phyloP scores from a whole-genome alignment of 1,140 invertebrate species.

The Fopius arisanus region DNA sequence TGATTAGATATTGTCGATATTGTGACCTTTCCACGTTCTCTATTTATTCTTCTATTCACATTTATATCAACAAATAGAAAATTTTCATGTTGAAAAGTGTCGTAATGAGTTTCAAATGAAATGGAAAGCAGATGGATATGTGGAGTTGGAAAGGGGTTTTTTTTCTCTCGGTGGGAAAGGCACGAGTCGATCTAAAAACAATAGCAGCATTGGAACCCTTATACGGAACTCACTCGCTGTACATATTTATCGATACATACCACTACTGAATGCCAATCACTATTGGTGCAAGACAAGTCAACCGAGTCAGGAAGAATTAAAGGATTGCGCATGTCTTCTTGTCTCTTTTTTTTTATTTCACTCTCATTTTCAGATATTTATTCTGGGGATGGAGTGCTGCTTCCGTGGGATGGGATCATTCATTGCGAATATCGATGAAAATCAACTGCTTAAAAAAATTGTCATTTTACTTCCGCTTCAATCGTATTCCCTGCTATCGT shows the following conservation, averaged over 20 bases:
- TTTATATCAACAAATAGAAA: no score
- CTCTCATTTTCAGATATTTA: slow-evolving; percentile 12
- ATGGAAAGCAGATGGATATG: slow-evolving; percentile 26
- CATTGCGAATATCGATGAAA: neutral
- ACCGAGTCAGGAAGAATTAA: neutral
- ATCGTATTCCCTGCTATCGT: slow-evolving; percentile 26
- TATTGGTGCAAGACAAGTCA: slow-evolving; percentile 11
- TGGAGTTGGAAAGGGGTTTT: slow-evolving; percentile 32
- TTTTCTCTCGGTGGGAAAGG: slow-evolving; percentile 36
- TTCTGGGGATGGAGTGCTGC: neutral
- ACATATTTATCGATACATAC: slow-evolving; percentile 35
- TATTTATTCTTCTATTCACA: no score
- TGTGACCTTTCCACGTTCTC: no score
- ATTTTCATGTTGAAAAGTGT: no score
- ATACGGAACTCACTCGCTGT: slow-evolving; percentile 33
- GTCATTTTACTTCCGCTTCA: slow-evolving; percentile 11
- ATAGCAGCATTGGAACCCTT: slow-evolving; percentile 33
- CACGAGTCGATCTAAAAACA: slow-evolving; percentile 38
- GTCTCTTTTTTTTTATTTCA: neutral
- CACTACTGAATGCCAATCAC: slow-evolving; percentile 32
- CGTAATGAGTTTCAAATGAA: slow-evolving; percentile 9
- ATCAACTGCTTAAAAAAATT: neutral
- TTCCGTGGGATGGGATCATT: neutral
- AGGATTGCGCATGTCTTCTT: neutral
- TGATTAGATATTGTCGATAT: no score